phyloP scores from a whole-genome alignment of 2,113 vertebrate genomes.

The Canis aureus region DNA sequence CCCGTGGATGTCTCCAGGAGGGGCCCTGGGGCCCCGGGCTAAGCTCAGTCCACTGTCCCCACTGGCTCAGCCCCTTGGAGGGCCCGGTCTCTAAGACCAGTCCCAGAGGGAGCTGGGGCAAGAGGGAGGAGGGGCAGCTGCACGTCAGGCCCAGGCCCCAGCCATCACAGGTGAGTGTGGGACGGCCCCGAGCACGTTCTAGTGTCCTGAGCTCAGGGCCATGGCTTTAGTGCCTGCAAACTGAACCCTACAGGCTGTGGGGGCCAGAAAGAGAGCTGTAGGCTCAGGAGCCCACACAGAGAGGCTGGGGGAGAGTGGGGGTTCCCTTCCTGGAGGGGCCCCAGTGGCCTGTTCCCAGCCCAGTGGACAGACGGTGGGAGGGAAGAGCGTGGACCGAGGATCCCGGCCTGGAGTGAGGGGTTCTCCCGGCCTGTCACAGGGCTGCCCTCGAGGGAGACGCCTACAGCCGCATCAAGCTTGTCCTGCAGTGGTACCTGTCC shows the following conservation, averaged over 20 bases:
- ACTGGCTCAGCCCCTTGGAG: neutral
- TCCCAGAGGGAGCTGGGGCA: neutral
- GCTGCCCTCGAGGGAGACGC: slow-evolving; percentile 92
- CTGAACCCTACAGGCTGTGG: fast-evolving
- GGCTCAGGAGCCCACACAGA: fast-evolving
- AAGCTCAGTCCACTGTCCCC: neutral
- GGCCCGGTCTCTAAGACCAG: fast-evolving
- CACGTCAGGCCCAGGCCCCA: fast-evolving
- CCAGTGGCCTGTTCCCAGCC: neutral
- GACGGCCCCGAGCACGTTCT: too few relatives aligned
- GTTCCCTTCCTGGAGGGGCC: neutral
- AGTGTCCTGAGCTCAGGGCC: neutral
- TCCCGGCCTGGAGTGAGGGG: fast-evolving
- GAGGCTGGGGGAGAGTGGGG: too few relatives aligned
- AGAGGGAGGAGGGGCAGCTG: neutral
- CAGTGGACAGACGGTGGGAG: neutral
- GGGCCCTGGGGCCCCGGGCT: neutral
- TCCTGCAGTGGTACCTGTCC: slow-evolving; percentile 96
- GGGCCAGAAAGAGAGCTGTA: too few relatives aligned
- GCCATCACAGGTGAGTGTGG: fast-evolving
- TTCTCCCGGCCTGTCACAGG: slow-evolving; percentile 79
- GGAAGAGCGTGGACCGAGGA: fast-evolving
- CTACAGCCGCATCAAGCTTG: slow-evolving; percentile 94
- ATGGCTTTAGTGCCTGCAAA: fast-evolving
- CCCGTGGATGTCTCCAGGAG: fast-evolving